A percentile compares a stretch with the other conserved stretches of the same genome.
phyloP scores from a whole-genome alignment of 2,888 invertebrate species.

The Reticulitermes lucifugus region DNA sequence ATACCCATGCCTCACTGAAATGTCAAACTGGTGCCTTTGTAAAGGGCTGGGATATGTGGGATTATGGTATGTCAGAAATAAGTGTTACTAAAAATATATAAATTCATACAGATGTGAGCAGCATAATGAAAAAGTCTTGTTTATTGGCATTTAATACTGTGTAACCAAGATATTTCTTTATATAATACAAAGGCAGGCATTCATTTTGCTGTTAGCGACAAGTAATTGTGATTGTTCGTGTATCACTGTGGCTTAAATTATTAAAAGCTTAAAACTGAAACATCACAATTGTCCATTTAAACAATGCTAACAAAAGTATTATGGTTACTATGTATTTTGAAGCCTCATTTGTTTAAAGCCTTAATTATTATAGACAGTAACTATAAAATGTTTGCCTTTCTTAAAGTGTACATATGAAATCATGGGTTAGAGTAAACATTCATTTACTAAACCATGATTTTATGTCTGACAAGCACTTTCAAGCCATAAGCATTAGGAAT shows the following conservation, averaged over 20 bases:
- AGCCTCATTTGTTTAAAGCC: too few species aligned
- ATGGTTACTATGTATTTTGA: too few species aligned
- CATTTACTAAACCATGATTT: neutral
- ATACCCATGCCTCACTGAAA: too few species aligned
- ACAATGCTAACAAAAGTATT: neutral
- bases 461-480: neutral
- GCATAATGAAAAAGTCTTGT: neutral
- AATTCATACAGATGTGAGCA: neutral
- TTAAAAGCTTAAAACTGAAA: neutral
- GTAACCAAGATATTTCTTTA: neutral
- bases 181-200: neutral
- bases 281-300: neutral
- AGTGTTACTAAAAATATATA: too few species aligned
- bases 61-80: too few species aligned
- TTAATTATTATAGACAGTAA: too few species aligned
- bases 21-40: too few species aligned
- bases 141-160: neutral
- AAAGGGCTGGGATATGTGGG: too few species aligned
- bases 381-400: too few species aligned
- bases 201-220: neutral
- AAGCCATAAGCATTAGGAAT: neutral
- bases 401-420: neutral
- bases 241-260: neutral
- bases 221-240: too few species aligned
- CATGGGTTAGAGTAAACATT: slow-evolving; percentile 1